Conservation (phyloP, 2,797 vertebrate genomes). For the Cetoscarus ocellatus region DNA sequence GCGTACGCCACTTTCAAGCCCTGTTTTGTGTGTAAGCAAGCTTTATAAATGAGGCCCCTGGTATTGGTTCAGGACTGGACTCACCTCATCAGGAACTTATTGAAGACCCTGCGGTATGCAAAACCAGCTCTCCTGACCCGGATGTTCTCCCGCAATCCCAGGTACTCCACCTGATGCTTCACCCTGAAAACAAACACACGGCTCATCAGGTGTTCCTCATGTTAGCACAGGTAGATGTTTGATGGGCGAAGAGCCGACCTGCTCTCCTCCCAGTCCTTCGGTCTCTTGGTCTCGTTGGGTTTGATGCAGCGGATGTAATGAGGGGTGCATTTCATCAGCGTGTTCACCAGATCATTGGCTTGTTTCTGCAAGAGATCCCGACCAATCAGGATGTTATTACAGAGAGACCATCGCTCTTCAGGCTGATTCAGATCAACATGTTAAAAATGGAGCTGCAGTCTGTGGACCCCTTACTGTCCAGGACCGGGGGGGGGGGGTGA, state of each 20-base stretch:
- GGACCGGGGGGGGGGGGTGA: no score
- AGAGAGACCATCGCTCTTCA: no score
- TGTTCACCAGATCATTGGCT: slow-evolving; percentile 96
- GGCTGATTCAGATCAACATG: no score
- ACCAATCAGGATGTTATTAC: not conserved
- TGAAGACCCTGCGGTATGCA: slow-evolving; percentile 92
- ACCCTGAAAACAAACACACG: slow-evolving; percentile 77
- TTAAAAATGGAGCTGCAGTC: no score
- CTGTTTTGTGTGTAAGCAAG: no score
- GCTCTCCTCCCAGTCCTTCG: slow-evolving; percentile 97
- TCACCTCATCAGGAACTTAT: slow-evolving; percentile 94
- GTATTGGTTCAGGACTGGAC: not conserved
- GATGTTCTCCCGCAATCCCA: slow-evolving; percentile 95
- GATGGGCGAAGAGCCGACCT: slow-evolving; percentile 79
- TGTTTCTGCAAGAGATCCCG: slow-evolving; percentile 86
- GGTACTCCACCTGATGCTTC: slow-evolving; percentile 95
- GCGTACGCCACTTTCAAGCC: no score
- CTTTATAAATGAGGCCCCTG: no score
- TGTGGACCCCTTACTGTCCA: no score
- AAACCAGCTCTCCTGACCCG: slow-evolving; percentile 93
- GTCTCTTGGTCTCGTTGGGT: slow-evolving; percentile 95
- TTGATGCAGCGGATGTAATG: slow-evolving; percentile 99
- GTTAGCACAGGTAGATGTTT: not conserved
- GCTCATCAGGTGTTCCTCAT: no score
- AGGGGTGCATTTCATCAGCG: slow-evolving; percentile 95